These are phyloP conservation scores for Adelosebastes latens DNA, from an alignment of 2,797 vertebrate genomes.

Conservation along the genomic window DNA sequence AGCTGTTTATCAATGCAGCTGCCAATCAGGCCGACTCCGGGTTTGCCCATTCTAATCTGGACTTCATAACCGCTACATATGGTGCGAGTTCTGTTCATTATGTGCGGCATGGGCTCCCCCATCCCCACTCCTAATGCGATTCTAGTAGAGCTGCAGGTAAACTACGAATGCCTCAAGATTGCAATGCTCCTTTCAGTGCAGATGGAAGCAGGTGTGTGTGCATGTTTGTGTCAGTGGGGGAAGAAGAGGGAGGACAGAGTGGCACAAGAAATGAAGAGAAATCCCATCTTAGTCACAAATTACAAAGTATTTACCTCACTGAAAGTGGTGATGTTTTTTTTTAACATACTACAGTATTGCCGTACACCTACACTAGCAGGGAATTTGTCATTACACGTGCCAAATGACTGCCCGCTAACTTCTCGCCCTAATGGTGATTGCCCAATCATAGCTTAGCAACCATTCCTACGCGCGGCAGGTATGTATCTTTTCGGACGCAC, in stretches of 20 bases:
- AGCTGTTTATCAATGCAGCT: slow-evolving; percentile 79
- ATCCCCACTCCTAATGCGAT: slow-evolving; percentile 55
- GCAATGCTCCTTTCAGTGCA: slow-evolving; percentile 28
- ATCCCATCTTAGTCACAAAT: neutral
- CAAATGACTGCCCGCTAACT: neutral
- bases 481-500: no score
- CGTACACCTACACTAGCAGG: neutral
- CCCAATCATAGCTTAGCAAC: neutral
- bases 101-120: slow-evolving; percentile 25
- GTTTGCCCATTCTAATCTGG: slow-evolving; percentile 71
- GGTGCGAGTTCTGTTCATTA: slow-evolving; percentile 74
- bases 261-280: slow-evolving; percentile 5
- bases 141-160: slow-evolving; percentile 55
- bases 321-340: neutral
- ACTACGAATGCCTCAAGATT: slow-evolving; percentile 48
- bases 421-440: neutral
- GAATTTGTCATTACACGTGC: slow-evolving; percentile 2
- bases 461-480: no score
- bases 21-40: slow-evolving; percentile 64
- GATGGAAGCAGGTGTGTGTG: slow-evolving; percentile 15
- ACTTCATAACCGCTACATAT: slow-evolving; percentile 75
- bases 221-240: neutral
- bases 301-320: neutral
- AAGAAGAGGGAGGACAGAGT: slow-evolving; percentile 7
- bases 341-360: neutral